Evolutionary conservation across 2,797 vertebrate genomes (phyloP).

Genomic region (Limnodromus scolopaceus): DNA sequence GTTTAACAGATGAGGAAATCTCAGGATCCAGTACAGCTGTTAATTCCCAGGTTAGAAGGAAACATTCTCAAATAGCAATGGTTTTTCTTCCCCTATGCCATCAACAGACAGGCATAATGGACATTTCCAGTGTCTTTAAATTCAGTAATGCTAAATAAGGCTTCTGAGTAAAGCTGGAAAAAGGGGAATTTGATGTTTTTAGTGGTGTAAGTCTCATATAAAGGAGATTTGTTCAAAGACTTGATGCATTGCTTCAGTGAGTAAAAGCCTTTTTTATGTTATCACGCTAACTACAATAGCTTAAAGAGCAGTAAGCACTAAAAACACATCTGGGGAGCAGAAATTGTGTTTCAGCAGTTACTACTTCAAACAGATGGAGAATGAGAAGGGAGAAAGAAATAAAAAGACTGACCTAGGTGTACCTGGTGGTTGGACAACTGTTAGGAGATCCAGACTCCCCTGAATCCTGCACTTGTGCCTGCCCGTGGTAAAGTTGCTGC

Average conservation of each 20-base stretch:
- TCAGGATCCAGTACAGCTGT: neutral
- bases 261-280: neutral
- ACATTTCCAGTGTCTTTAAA: neutral
- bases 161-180: neutral
- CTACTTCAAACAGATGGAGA: neutral
- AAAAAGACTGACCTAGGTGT: neutral
- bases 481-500: neutral
- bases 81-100: neutral
- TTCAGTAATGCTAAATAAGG: neutral
- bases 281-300: neutral
- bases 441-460: neutral
- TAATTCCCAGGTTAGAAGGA: neutral
- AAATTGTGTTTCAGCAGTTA: neutral
- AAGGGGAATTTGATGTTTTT: neutral
- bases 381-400: neutral
- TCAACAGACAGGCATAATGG: neutral
- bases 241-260: neutral
- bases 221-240: neutral
- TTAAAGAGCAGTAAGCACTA: neutral
- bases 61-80: neutral
- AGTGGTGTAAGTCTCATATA: neutral
- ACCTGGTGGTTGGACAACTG: neutral
- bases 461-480: neutral
- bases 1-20: neutral
- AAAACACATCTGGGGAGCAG: neutral